Conservation (phyloP, 2,113 vertebrate genomes). For the Mobula hypostoma region DNA sequence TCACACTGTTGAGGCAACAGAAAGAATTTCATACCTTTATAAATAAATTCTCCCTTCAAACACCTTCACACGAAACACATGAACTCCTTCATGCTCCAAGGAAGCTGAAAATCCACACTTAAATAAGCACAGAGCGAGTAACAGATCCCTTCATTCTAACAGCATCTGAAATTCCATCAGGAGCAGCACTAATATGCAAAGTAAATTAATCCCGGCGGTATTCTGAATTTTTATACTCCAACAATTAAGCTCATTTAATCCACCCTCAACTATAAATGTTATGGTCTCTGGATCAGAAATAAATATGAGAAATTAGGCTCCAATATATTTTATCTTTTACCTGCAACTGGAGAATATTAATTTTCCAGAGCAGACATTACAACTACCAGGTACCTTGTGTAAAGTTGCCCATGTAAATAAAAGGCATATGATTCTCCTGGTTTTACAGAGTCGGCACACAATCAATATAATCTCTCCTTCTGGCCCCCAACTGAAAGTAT, state of each 20-base stretch:
- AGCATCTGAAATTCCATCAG: background rate
- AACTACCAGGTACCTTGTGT: background rate
- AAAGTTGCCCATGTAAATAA: background rate
- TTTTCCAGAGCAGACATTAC: slow-evolving; percentile 25
- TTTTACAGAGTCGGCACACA: background rate
- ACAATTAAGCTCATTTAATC: slow-evolving; percentile 21
- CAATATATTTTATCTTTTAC: slow-evolving; percentile 2
- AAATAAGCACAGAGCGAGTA: background rate
- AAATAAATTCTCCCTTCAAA: background rate
- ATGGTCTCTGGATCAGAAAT: slow-evolving; percentile 26
- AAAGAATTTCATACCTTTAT: background rate
- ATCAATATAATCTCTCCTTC: too few relatives aligned
- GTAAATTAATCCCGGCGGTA: slow-evolving; percentile 4
- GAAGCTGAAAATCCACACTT: background rate
- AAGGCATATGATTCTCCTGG: background rate
- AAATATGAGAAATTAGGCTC: background rate
- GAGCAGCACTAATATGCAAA: background rate
- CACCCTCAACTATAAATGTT: background rate
- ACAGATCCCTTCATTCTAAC: background rate
- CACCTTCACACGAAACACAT: background rate
- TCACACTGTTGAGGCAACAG: background rate
- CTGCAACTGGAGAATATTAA: background rate
- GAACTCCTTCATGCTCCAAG: background rate
- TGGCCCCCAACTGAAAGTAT: background rate
- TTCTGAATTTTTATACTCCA: slow-evolving; percentile 12